These are phyloP conservation scores for Apostichopus californicus DNA, from an alignment of 35 echinoderm and acorn worm species.

Conservation along the genomic window DNA sequence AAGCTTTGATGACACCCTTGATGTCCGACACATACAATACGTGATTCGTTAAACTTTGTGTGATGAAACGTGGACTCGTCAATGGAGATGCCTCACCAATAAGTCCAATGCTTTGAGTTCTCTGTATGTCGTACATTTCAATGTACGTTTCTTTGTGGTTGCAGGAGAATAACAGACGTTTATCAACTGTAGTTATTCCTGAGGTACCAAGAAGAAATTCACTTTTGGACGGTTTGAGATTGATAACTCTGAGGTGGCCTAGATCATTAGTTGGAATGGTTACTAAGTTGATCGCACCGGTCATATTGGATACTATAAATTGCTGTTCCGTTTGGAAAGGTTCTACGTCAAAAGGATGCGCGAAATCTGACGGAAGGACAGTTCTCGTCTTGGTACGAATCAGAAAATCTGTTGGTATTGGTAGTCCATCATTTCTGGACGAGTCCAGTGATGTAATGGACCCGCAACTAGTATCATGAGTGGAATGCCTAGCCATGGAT, in stretches of 20 bases:
- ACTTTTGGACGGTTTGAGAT: neutral
- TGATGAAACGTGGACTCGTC: neutral
- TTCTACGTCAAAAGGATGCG: constrained; percentile 5
- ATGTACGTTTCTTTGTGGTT: neutral
- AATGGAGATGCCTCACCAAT: neutral
- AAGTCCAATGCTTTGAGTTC: neutral
- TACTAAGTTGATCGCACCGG: neutral
- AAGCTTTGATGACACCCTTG: constrained; percentile 31
- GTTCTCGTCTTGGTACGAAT: neutral
- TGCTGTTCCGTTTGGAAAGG: neutral
- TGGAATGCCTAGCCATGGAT: too few relatives aligned
- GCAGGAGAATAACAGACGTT: constrained; percentile 7
- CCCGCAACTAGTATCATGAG: too few relatives aligned
- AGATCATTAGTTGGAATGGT: neutral
- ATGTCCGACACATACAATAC: constrained; percentile 25
- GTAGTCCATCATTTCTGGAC: neutral
- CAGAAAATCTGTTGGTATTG: neutral
- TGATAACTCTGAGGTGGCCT: neutral
- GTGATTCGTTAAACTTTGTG: neutral
- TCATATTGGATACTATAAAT: constrained; percentile 29
- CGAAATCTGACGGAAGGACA: neutral
- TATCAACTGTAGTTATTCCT: neutral
- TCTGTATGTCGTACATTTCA: constrained; percentile 9
- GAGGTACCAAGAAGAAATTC: neutral
- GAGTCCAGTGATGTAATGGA: neutral